These are phyloP conservation scores for Poecilia latipinna DNA, from an alignment of 2,113 vertebrate genomes.

Conservation along the genomic window DNA sequence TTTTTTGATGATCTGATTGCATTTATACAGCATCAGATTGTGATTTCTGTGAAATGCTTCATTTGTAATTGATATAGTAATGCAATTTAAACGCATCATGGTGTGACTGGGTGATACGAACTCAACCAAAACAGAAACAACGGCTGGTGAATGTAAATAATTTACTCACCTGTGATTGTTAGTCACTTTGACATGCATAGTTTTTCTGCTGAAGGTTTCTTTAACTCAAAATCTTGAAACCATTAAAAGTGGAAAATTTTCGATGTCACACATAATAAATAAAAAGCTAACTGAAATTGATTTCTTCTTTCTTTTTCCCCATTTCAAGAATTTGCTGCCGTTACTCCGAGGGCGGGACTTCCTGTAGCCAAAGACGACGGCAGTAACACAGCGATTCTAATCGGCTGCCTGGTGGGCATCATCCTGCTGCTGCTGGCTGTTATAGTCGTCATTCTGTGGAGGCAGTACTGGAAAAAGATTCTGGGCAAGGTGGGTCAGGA, in stretches of 20 bases:
- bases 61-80: no score
- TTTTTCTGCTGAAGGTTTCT: neutral
- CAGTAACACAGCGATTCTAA: constrained; percentile 89
- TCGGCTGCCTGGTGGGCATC: constrained; percentile 93
- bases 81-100: no score
- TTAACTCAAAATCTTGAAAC: neutral
- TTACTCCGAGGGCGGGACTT: constrained; percentile 78
- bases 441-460: constrained; percentile 92
- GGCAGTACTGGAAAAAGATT: constrained; percentile 92
- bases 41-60: no score
- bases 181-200: neutral
- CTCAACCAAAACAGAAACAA: neutral
- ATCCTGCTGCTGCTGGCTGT: constrained; percentile 90
- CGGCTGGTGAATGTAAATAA: neutral
- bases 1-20: no score
- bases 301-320: neutral
- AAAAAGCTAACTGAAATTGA: constrained; percentile 13
- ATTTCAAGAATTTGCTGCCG: constrained; percentile 55
- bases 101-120: no score
- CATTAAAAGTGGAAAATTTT: neutral
- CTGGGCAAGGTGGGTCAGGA: constrained; percentile 85
- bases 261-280: neutral
- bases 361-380: constrained; percentile 88
- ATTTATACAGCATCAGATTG: no score
- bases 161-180: neutral